These are phyloP conservation scores for Clitarchus hookeri DNA, from an alignment of 2,888 invertebrate genomes.

Conservation along the genomic window DNA sequence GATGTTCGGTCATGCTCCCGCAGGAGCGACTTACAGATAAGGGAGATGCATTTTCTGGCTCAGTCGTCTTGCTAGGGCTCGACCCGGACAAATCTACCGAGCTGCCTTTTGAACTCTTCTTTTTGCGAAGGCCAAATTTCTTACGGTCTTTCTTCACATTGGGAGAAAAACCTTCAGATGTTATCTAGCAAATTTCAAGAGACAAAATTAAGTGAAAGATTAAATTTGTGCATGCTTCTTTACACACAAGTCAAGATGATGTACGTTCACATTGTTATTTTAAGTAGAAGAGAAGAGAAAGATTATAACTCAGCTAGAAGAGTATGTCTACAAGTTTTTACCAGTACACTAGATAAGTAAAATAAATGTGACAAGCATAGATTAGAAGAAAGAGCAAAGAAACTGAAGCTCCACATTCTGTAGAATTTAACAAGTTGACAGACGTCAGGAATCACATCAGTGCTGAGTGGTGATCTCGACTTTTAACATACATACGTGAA, in stretches of 20 bases:
- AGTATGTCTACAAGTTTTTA: conserved; percentile 1
- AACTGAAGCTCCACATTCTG: conserved; percentile 4
- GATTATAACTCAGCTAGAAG: not conserved
- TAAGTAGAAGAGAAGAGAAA: not conserved
- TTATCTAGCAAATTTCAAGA: conserved; percentile 31
- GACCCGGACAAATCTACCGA: conserved; percentile 63
- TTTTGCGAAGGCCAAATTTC: conserved; percentile 71
- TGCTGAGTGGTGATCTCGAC: not conserved
- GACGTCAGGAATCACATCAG: not conserved
- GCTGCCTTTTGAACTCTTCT: conserved; percentile 66
- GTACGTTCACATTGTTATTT: not conserved
- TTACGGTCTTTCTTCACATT: conserved; percentile 70
- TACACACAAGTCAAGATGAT: not conserved
- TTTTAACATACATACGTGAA: not conserved
- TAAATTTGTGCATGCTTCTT: not conserved
- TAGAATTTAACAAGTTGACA: not conserved
- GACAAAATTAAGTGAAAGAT: not conserved
- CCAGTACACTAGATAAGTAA: not conserved
- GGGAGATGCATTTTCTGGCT: conserved; percentile 55
- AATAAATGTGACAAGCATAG: not conserved
- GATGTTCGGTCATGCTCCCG: not conserved
- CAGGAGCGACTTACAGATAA: conserved; percentile 52
- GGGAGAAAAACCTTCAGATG: conserved; percentile 63
- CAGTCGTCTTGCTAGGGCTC: conserved; percentile 49
- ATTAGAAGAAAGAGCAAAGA: not conserved